phyloP scores from a whole-genome alignment of 1,140 invertebrate species.

The Zaprionus tsacasi region DNA sequence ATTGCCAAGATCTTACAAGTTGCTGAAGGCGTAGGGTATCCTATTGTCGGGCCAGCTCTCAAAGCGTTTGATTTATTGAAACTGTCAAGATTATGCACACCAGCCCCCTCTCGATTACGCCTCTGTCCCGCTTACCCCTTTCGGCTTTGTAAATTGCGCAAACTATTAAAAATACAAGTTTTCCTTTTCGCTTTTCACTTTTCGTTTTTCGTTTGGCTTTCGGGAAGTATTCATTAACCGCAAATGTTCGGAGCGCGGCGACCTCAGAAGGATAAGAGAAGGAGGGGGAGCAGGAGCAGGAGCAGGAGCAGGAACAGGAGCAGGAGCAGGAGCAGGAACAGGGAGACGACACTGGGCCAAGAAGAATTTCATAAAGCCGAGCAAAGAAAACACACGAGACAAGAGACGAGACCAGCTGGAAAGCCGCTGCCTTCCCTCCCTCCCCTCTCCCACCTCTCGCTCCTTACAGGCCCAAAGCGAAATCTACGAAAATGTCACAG shows the following conservation, averaged over 20 bases:
- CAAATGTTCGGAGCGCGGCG: conserved; percentile 13
- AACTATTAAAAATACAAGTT: conserved; percentile 46
- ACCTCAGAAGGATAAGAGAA: not conserved
- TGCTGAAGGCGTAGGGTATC: too few relatives aligned
- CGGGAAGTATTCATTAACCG: conserved; percentile 50
- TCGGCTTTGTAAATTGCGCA: conserved; percentile 20
- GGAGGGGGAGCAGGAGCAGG: not conserved
- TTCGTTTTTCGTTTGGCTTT: conserved; percentile 19
- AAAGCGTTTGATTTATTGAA: conserved; percentile 23
- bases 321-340: too few relatives aligned
- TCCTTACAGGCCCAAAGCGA: conserved; percentile 12
- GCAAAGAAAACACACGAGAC: conserved; percentile 25
- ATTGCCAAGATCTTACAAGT: too few relatives aligned
- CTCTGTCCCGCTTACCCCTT: not conserved
- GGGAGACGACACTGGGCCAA: too few relatives aligned
- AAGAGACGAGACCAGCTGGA: conserved; percentile 17
- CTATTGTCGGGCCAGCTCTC: not conserved
- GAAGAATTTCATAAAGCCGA: conserved; percentile 43
- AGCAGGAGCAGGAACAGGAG: too few relatives aligned
- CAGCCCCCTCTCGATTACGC: not conserved
- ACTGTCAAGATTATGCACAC: not conserved
- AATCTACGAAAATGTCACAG: conserved; percentile 66
- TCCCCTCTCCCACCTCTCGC: not conserved
- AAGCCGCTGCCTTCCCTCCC: not conserved
- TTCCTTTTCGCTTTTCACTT: conserved; percentile 5